phyloP scores from a whole-genome alignment of 2,888 invertebrate species.

The Melolontha melolontha region DNA sequence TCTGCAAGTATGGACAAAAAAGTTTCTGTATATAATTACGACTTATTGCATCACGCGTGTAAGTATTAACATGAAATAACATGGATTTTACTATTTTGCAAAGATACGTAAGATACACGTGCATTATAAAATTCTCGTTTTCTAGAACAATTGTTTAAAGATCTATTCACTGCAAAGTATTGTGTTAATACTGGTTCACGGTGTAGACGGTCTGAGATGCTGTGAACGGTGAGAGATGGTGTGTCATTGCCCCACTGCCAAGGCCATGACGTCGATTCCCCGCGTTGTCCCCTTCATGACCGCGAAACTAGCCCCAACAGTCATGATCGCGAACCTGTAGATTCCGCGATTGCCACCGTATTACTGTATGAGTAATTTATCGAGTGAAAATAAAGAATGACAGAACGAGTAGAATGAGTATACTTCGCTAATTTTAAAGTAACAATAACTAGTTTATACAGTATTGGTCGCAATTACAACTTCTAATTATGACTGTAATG shows the following conservation, averaged over 20 bases:
- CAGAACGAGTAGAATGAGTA: not conserved
- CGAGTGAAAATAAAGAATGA: not conserved
- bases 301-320: conserved; percentile 34
- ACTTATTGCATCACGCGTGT: too few species aligned
- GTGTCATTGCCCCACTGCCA: conserved; percentile 55
- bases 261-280: conserved; percentile 50
- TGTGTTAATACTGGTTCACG: conserved; percentile 31
- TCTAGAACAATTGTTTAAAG: conserved; percentile 24
- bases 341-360: conserved; percentile 26
- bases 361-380: conserved; percentile 22
- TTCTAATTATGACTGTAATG: too few species aligned
- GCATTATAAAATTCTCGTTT: too few species aligned
- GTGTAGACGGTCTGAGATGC: conserved; percentile 33
- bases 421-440: too few species aligned
- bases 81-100: too few species aligned
- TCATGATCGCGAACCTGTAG: conserved; percentile 36
- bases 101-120: too few species aligned
- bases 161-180: conserved; percentile 17
- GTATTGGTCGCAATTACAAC: too few species aligned
- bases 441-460: too few species aligned
- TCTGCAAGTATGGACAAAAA: too few species aligned
- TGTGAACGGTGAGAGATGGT: conserved; percentile 35
- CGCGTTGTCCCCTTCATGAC: conserved; percentile 36
- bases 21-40: too few species aligned
- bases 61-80: too few species aligned